Conservation (phyloP, 2,797 vertebrate genomes). For the Danio aesculapii region DNA sequence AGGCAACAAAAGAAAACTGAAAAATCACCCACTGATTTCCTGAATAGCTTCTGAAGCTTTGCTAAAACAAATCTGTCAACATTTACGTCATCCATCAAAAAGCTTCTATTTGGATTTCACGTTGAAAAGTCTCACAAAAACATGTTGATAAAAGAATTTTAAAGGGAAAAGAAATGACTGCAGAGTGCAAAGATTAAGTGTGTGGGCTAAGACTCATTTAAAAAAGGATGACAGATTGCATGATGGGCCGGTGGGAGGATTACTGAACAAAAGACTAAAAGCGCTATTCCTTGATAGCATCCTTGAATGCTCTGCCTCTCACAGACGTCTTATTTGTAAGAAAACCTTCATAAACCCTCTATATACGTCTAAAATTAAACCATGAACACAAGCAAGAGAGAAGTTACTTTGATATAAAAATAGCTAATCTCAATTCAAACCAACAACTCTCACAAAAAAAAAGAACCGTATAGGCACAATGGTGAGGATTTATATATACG, state of each 20-base stretch:
- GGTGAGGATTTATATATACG: constrained; percentile 33
- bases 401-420: constrained; percentile 3
- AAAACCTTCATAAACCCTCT: constrained; percentile 52
- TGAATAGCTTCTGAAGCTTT: background rate
- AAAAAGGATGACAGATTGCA: constrained; percentile 54
- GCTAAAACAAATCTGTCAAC: background rate
- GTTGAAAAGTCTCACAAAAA: constrained; percentile 5
- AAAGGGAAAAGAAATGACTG: background rate
- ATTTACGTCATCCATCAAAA: background rate
- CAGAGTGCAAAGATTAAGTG: constrained; percentile 32
- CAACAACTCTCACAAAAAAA: background rate
- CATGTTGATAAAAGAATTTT: background rate
- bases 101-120: background rate
- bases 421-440: constrained; percentile 6
- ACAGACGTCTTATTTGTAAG: constrained; percentile 46
- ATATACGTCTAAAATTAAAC: constrained; percentile 50
- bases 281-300: constrained; percentile 49
- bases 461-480: constrained; percentile 4
- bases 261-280: constrained; percentile 55
- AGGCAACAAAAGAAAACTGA: background rate
- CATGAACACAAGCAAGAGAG: constrained; percentile 36
- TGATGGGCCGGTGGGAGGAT: constrained; percentile 56
- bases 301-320: constrained; percentile 30
- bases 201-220: constrained; percentile 53
- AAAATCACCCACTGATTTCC: background rate